Base-by-base conservation (phyloP, 2,113 vertebrate species). In the Tyrannus savana region DNA sequence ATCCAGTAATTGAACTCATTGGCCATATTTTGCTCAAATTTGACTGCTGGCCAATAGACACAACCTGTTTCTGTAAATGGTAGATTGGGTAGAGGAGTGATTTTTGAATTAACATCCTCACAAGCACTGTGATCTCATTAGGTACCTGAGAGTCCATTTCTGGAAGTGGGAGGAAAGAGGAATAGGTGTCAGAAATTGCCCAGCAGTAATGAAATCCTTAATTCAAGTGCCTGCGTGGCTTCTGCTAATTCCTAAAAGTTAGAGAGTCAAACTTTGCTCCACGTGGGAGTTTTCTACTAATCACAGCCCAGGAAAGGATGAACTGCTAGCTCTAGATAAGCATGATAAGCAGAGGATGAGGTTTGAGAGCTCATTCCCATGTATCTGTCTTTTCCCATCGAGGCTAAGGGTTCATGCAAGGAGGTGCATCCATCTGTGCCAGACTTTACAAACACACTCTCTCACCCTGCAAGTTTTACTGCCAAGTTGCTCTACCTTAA, bases 401-500 rank as follows among this genome's bases (percentile, higher is more conserved):
- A 78, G 94, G 80, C 62, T 69, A 75, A 75, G 69, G 85, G 83
- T 85, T 94, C 84, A 41, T 4, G 23, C n/a, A 46, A 91, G 93
- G 83, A 89, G 81, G 89, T 58, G 79, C 42, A 44, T 52, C 82
- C 33, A 8, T 39, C 91, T 84, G 85, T 81, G 83, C 94, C 88
- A 95, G 90, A 78, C 88, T 88, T 86, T 62, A 59, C 76, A 92
- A 90, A 90, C 90, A 58, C 89, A 19, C 15, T 0, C 60, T 84
- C 60, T 90, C 88, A 71, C 58, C 79, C 93, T 52, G 68, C 28
- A 14, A 59, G 28, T 56, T 80, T 75, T 8, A 3, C 79, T 92
- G 92, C 72, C 94, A 87, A 94, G 47, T 67, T 59, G 31, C 33
- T 93, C 85, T 94, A 90, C 85, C 93, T 95, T 92, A 92, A 96